These are phyloP conservation scores for Apogon talboti DNA, from an alignment of 2,797 vertebrate genomes.

Conservation along the genomic window DNA sequence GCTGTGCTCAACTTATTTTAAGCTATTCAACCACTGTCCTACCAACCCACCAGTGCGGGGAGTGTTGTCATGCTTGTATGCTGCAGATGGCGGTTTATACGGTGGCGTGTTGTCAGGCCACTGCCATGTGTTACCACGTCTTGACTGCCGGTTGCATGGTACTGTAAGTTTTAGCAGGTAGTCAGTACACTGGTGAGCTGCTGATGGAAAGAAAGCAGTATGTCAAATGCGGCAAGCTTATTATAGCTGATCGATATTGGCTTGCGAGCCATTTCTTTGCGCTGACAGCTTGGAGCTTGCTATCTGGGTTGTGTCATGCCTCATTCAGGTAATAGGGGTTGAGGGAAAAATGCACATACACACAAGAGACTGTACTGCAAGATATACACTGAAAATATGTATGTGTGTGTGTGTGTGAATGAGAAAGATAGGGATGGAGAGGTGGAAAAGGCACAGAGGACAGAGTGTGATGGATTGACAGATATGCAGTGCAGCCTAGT, in stretches of 20 bases:
- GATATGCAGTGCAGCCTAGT: conserved; percentile 21
- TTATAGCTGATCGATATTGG: conserved; percentile 78
- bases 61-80: conserved; percentile 12
- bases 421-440: not conserved
- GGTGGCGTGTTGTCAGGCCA: conserved; percentile 23
- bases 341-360: conserved; percentile 22
- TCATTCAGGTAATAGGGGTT: conserved; percentile 65
- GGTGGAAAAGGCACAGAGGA: not conserved
- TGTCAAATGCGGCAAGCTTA: conserved; percentile 70
- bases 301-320: conserved; percentile 71
- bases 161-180: conserved; percentile 12
- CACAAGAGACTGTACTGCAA: conserved; percentile 17
- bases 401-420: not conserved
- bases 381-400: conserved; percentile 31
- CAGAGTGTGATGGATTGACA: conserved; percentile 44
- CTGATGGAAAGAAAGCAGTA: conserved; percentile 54
- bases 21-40: conserved; percentile 3
- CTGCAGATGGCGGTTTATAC: conserved; percentile 21
- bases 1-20: conserved; percentile 30
- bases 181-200: conserved; percentile 25
- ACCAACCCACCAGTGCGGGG: conserved; percentile 6
- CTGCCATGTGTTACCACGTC: conserved; percentile 15
- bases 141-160: conserved; percentile 21
- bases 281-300: conserved; percentile 64
- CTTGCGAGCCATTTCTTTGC: conserved; percentile 56